These are phyloP conservation scores for Pelmatolapia mariae DNA, from an alignment of 2,113 vertebrate species.

Conservation along the genomic window DNA sequence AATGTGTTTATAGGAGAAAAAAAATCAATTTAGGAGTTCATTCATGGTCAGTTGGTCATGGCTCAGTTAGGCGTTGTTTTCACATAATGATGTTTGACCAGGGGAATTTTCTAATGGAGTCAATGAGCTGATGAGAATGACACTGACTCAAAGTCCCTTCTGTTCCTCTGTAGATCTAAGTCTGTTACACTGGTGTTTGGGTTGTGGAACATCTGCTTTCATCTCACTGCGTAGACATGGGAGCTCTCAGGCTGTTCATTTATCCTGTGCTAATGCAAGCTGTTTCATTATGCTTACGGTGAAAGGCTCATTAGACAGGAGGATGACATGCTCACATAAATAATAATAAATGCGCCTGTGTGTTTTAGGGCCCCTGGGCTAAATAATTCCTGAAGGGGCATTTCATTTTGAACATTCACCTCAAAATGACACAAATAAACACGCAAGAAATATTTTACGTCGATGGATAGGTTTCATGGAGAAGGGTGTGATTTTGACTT, in stretches of 20 bases:
- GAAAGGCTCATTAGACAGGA: constrained; percentile 68
- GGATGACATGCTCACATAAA: constrained; percentile 68
- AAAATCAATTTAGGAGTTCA: constrained; percentile 49
- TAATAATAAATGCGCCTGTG: constrained; percentile 55
- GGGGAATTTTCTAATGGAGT: constrained; percentile 43
- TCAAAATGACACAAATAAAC: background rate
- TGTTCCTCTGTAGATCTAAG: constrained; percentile 11
- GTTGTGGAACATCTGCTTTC: constrained; percentile 63
- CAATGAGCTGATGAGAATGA: constrained; percentile 58
- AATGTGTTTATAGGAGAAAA: background rate
- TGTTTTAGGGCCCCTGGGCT: constrained; percentile 44
- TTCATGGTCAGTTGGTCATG: constrained; percentile 39
- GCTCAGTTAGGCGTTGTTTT: constrained; percentile 15
- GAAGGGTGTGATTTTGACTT: background rate
- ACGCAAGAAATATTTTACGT: background rate
- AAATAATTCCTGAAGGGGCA: constrained; percentile 29
- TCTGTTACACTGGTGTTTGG: constrained; percentile 35
- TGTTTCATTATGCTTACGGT: constrained; percentile 61
- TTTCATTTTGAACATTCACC: background rate
- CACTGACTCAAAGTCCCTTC: constrained; percentile 34
- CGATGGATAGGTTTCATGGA: background rate
- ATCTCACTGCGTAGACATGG: constrained; percentile 53
- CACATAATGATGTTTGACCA: constrained; percentile 43
- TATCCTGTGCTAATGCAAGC: constrained; percentile 65
- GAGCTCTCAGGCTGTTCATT: constrained; percentile 61